These are phyloP conservation scores for Tetramorium parvispinum DNA, from an alignment of 1,140 invertebrate genomes.

Conservation along the genomic window DNA sequence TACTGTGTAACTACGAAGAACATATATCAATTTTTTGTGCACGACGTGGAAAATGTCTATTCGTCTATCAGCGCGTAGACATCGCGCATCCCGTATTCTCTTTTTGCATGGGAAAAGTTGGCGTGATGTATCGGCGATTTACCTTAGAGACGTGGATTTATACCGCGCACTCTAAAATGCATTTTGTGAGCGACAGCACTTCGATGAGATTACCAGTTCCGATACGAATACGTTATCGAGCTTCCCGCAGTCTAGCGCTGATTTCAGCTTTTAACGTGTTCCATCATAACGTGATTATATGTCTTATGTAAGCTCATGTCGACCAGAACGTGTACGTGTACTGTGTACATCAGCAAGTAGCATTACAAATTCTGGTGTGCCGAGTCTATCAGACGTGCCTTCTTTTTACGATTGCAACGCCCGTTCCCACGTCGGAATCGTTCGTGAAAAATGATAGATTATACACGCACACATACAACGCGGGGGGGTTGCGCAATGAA, in stretches of 20 bases:
- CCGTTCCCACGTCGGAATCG: background rate
- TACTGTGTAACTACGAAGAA: background rate
- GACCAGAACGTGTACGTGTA: background rate
- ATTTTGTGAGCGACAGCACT: slow-evolving; percentile 1
- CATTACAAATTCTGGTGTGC: background rate
- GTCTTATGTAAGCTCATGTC: background rate
- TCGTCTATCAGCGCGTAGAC: slow-evolving; percentile 3
- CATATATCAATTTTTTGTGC: slow-evolving; percentile 22
- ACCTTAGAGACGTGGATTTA: slow-evolving; percentile 30
- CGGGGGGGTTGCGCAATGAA: slow-evolving; percentile 17
- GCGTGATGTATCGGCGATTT: slow-evolving; percentile 26
- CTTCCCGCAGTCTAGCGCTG: background rate
- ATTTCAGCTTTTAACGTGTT: background rate
- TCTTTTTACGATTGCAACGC: background rate
- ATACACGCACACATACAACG: background rate
- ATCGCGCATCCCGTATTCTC: background rate
- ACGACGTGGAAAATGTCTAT: background rate
- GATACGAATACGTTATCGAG: background rate
- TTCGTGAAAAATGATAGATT: slow-evolving; percentile 30
- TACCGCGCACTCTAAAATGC: slow-evolving; percentile 10
- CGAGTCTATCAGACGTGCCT: background rate
- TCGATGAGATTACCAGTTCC: background rate
- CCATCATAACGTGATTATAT: background rate
- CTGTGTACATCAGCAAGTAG: background rate
- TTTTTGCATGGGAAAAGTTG: slow-evolving; percentile 22